Conservation (phyloP, 1,140 invertebrate genomes). For the Aphis craccivora region DNA sequence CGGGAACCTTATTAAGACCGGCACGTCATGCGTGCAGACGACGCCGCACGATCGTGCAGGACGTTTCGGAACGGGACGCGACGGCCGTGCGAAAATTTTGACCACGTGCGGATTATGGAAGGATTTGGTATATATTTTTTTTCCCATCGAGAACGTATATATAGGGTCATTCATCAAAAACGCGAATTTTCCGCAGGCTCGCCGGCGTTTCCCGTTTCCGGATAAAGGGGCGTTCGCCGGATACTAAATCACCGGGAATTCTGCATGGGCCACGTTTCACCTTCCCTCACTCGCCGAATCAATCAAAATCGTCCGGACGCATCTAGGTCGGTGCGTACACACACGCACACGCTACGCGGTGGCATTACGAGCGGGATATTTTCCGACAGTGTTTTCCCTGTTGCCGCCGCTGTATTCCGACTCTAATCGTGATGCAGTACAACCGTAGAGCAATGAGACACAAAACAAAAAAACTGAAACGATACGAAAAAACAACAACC, state of each 20-base stretch:
- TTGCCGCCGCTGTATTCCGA: not conserved
- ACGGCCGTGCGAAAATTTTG: not conserved
- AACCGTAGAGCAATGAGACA: not conserved
- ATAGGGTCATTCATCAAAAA: not conserved
- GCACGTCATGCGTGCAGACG: not conserved
- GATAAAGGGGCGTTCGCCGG: not conserved
- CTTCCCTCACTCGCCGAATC: not conserved
- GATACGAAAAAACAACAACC: not conserved
- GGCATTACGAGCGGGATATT: not conserved
- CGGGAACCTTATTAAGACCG: not conserved
- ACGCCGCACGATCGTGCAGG: not conserved
- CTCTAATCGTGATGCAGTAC: not conserved
- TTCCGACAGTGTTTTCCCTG: not conserved
- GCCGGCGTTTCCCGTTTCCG: conserved; percentile 23
- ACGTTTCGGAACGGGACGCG: not conserved
- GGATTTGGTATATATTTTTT: not conserved
- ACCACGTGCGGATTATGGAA: not conserved
- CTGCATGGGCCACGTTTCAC: not conserved
- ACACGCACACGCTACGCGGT: not conserved
- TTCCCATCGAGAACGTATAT: not conserved
- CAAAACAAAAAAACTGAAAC: not conserved
- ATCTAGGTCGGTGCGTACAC: not conserved
- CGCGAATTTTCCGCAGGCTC: conserved; percentile 24
- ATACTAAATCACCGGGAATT: conserved; percentile 27
- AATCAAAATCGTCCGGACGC: conserved; percentile 31